A percentile compares a stretch with the other conserved stretches of the same genome.
Conservation (phyloP, 2,797 vertebrate species). For the Hydrolagus colliei region DNA sequence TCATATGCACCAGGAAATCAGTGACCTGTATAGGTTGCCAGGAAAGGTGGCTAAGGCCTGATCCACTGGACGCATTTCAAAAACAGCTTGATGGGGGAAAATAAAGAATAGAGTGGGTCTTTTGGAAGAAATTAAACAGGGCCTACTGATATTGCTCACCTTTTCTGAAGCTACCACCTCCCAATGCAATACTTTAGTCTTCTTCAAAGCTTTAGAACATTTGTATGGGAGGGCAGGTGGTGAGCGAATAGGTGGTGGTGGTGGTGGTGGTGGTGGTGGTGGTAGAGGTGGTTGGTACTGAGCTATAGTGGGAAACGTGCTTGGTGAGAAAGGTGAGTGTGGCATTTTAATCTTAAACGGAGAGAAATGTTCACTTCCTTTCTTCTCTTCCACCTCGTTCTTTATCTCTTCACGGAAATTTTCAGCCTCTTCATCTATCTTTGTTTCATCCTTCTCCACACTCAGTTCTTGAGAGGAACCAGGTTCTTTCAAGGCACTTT, state of each 20-base stretch:
- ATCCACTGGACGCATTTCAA: too few species aligned
- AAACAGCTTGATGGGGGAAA: neutral
- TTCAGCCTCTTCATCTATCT: neutral
- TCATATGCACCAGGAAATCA: too few species aligned
- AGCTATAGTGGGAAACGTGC: neutral
- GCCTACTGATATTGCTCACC: conserved; percentile 45
- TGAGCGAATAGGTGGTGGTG: conserved; percentile 34
- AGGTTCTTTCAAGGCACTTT: neutral
- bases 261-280: conserved; percentile 31
- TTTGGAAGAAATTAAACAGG: too few species aligned
- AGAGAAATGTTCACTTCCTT: neutral
- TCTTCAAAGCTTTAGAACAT: neutral
- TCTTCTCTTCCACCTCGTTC: neutral
- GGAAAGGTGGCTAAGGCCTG: too few species aligned
- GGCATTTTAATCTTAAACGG: neutral
- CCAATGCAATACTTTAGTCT: conserved; percentile 68
- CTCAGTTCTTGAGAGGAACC: neutral
- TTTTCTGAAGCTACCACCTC: conserved; percentile 54
- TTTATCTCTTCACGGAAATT: neutral
- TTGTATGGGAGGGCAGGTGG: conserved; percentile 39
- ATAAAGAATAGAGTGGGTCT: neutral
- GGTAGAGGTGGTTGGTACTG: neutral
- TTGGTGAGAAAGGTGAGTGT: neutral
- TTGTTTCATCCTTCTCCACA: neutral
- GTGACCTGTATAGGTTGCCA: too few species aligned